A percentile compares a stretch with the other conserved stretches of the same genome.
phyloP scores from a whole-genome alignment of 2,113 vertebrate genomes.

The Tringa solitaria region DNA sequence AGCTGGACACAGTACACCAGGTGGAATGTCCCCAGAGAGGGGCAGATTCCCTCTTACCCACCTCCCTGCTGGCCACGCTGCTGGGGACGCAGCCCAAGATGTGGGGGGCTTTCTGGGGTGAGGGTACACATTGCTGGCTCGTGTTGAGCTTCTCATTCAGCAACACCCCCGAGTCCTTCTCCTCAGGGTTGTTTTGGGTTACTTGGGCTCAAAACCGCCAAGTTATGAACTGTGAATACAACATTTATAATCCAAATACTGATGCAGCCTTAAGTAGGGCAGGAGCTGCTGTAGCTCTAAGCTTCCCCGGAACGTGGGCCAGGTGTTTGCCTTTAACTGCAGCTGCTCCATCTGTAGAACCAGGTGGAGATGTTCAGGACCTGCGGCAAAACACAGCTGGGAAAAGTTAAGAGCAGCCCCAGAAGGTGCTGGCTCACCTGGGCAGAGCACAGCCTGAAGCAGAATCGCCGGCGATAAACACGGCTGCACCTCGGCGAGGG shows the following conservation, averaged over 20 bases:
- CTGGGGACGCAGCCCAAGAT: too few species aligned
- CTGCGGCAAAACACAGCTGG: constrained; percentile 70
- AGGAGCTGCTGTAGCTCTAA: not conserved
- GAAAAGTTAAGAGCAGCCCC: constrained; percentile 40
- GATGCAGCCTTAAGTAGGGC: not conserved
- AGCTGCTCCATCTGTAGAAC: constrained; percentile 67
- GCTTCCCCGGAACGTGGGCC: not conserved
- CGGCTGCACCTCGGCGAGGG: not conserved
- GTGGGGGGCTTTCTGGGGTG: too few species aligned
- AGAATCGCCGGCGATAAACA: not conserved
- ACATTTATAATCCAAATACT: not conserved
- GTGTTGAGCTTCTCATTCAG: too few species aligned
- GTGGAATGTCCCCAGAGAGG: too few species aligned
- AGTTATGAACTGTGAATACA: not conserved
- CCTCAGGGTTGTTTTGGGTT: not conserved
- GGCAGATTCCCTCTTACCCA: too few species aligned
- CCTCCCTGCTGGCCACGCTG: too few species aligned
- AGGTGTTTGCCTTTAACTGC: constrained; percentile 65
- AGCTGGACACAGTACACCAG: too few species aligned
- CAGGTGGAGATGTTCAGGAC: constrained; percentile 54
- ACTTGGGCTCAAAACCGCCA: not conserved
- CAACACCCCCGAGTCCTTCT: too few species aligned
- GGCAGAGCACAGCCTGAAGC: not conserved
- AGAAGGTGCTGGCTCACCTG: constrained; percentile 41
- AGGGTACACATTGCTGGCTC: too few species aligned